Conservation (phyloP, 2,113 vertebrate genomes). For the Rousettus leschenaultii region DNA sequence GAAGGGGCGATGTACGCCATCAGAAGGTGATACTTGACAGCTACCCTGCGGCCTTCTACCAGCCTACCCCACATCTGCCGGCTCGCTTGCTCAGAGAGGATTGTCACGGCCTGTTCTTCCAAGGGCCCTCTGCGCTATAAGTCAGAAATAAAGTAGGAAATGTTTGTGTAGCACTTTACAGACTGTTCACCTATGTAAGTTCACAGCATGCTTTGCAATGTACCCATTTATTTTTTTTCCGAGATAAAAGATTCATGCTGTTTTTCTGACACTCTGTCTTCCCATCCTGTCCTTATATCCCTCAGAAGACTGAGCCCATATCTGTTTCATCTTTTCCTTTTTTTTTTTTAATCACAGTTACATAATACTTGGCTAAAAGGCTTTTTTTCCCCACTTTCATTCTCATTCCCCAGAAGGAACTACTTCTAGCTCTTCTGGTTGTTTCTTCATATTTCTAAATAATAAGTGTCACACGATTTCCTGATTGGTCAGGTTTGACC, state of each 20-base stretch:
- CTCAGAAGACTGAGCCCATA: background rate
- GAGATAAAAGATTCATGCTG: background rate
- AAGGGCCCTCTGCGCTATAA: background rate
- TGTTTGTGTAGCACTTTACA: background rate
- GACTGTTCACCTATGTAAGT: background rate
- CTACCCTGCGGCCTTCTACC: background rate
- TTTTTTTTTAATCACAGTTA: background rate
- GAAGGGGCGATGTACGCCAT: background rate
- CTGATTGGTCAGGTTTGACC: background rate
- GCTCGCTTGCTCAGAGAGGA: background rate
- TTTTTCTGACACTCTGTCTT: background rate
- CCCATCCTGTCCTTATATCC: background rate
- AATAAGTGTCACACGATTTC: background rate
- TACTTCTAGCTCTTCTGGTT: background rate
- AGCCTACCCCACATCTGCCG: background rate
- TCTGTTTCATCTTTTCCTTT: background rate
- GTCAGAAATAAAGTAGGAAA: background rate
- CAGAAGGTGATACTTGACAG: background rate
- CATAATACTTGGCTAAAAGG: background rate
- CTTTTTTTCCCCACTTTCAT: background rate
- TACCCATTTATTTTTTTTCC: background rate
- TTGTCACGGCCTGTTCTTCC: background rate
- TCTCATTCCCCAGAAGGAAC: background rate
- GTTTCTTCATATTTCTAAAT: background rate
- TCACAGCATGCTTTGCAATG: background rate